These are phyloP conservation scores for Propithecus deckenii DNA, from an alignment of 2,797 vertebrate genomes.

Conservation along the genomic window DNA sequence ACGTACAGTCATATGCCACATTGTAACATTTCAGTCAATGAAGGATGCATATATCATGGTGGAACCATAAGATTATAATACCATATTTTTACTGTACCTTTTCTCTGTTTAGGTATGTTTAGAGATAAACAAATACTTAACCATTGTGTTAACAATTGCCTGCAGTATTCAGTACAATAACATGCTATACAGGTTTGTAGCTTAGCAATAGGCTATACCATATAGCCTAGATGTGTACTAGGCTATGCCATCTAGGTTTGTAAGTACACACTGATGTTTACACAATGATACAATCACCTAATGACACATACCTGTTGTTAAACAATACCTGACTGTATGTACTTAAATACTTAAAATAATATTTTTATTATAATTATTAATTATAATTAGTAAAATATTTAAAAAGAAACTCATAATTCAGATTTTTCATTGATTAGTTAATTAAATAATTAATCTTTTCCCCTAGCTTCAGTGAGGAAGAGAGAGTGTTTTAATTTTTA, in stretches of 20 bases:
- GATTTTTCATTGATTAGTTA: neutral
- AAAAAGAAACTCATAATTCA: neutral
- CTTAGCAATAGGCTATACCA: neutral
- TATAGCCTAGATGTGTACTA: neutral
- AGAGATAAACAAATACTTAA: neutral
- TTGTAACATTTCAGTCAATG: neutral
- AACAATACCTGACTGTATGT: neutral
- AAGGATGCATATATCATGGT: neutral
- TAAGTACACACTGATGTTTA: neutral
- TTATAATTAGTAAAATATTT: neutral
- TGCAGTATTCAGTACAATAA: neutral
- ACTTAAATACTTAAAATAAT: conserved; percentile 21
- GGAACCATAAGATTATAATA: neutral
- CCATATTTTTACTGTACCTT: neutral
- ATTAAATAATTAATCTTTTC: neutral
- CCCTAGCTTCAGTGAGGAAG: neutral
- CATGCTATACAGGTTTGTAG: neutral
- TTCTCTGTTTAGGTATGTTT: neutral
- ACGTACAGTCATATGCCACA: neutral
- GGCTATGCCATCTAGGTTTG: neutral
- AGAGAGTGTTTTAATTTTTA: neutral
- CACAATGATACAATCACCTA: neutral
- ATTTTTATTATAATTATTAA: too few relatives aligned
- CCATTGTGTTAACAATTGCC: neutral
- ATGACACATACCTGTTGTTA: neutral